Conservation (phyloP, 2,113 vertebrate species). For the Micromys minutus region DNA sequence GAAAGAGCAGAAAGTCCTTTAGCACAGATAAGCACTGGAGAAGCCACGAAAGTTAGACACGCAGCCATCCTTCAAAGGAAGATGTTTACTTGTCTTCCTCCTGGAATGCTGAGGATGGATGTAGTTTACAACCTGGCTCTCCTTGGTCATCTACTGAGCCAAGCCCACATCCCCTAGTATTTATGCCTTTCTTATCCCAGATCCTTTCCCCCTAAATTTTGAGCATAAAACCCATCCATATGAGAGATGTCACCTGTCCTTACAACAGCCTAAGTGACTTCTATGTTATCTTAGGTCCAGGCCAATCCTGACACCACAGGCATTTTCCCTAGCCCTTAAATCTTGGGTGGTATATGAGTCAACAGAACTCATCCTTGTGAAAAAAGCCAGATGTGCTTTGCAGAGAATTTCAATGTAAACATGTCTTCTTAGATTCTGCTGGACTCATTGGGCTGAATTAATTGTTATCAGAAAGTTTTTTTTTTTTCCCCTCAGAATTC, state of each 20-base stretch:
- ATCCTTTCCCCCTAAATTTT: neutral
- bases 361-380: neutral
- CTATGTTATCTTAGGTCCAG: neutral
- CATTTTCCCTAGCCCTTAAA: neutral
- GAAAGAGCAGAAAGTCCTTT: neutral
- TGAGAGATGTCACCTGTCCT: neutral
- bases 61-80: neutral
- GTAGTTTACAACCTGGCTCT: neutral
- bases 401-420: neutral
- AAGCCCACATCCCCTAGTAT: too few relatives aligned
- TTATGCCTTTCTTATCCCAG: neutral
- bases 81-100: neutral
- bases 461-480: neutral
- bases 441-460: neutral
- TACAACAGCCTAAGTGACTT: neutral
- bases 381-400: neutral
- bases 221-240: neutral
- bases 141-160: neutral
- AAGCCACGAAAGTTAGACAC: neutral
- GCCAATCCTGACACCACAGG: neutral
- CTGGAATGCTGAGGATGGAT: neutral
- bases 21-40: neutral
- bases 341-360: neutral
- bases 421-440: neutral
- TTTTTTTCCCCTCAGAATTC: neutral